Evolutionary conservation across 2,113 vertebrate genomes (phyloP).

Genomic region (Hydropotes inermis): DNA sequence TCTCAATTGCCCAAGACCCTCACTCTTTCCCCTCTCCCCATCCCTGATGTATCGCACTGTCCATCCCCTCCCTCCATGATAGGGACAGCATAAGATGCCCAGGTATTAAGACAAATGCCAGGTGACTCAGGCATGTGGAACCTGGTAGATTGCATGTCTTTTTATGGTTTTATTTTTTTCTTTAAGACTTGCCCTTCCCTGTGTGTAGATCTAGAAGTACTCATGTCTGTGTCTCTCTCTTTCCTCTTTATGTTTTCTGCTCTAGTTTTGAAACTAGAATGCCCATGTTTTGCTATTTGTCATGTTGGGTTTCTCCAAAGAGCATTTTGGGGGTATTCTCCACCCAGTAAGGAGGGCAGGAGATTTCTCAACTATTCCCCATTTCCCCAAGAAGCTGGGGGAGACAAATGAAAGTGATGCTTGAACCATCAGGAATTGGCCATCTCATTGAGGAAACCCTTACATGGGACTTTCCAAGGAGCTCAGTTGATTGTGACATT

Average conservation of each 20-base stretch:
- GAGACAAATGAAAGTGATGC: background rate
- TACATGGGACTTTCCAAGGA: conserved; percentile 32
- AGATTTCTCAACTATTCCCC: background rate
- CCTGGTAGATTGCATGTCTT: conserved; percentile 21
- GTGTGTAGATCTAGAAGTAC: conserved; percentile 8
- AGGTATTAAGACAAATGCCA: conserved; percentile 50
- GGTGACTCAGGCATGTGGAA: conserved; percentile 25
- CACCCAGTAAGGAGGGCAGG: background rate
- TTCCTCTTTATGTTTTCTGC: background rate
- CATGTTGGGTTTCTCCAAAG: conserved; percentile 60
- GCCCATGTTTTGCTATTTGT: conserved; percentile 31
- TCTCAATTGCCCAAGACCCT: conserved; percentile 50
- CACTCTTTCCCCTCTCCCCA: background rate
- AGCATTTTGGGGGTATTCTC: conserved; percentile 33
- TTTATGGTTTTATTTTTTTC: conserved; percentile 41
- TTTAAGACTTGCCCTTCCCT: background rate
- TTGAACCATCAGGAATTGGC: conserved; percentile 3
- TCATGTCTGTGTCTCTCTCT: background rate
- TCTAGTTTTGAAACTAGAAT: conserved; percentile 45
- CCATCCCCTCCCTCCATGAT: background rate
- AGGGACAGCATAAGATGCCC: conserved; percentile 35
- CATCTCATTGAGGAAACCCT: conserved; percentile 28
- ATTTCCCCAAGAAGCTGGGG: background rate
- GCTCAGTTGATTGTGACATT: conserved; percentile 36
- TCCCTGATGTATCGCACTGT: background rate